A percentile compares a stretch with the other conserved stretches of the same genome.
Evolutionary conservation across 1,140 invertebrate species (phyloP).

Genomic region (Drosophila kohkoa): DNA sequence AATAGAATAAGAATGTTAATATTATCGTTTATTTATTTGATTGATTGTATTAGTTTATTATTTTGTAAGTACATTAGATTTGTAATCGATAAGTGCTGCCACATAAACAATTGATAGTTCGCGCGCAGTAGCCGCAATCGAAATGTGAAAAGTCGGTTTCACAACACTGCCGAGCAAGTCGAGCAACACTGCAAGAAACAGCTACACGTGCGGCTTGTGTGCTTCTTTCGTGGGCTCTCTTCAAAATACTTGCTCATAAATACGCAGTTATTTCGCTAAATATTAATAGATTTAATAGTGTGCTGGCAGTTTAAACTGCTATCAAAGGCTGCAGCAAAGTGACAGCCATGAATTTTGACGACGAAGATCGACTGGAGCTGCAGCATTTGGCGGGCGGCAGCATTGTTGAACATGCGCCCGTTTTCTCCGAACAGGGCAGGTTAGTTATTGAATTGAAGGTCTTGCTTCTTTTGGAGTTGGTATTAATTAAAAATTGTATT

Average conservation of each 20-base stretch:
- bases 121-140: neutral
- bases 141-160: neutral
- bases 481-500: constrained; percentile 6
- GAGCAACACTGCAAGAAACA: constrained; percentile 29
- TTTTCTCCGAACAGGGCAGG: constrained; percentile 88
- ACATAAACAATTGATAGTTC: neutral
- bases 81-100: too few species aligned
- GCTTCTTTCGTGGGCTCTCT: constrained; percentile 9
- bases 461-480: neutral
- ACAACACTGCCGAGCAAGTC: constrained; percentile 16
- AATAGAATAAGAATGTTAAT: neutral
- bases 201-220: constrained; percentile 57
- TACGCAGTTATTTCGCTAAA: constrained; percentile 14
- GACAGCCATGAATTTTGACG: constrained; percentile 68
- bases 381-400: constrained; percentile 87
- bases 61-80: too few species aligned
- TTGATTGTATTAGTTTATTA: neutral
- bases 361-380: constrained; percentile 75
- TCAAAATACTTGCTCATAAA: constrained; percentile 28
- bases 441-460: constrained; percentile 83
- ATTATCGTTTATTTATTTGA: neutral
- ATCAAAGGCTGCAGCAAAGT: neutral
- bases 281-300: neutral
- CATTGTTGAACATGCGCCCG: constrained; percentile 87
- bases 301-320: constrained; percentile 24